Conservation (phyloP, 2,888 invertebrate genomes). For the Acleris cristana region DNA sequence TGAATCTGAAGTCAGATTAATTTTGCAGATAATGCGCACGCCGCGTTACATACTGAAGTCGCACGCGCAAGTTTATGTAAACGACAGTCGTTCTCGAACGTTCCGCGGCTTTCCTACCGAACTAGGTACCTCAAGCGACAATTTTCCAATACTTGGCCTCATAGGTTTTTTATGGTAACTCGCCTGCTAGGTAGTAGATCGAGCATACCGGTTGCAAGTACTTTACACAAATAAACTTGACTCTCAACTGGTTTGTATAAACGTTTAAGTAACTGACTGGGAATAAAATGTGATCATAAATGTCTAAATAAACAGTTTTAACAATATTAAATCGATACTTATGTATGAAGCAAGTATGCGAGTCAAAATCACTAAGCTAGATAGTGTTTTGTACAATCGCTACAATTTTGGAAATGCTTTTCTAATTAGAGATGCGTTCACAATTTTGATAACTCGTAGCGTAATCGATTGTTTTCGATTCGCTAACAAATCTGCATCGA, state of each 20-base stretch:
- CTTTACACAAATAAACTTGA: conserved; percentile 39
- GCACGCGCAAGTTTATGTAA: conserved; percentile 50
- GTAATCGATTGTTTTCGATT: conserved; percentile 11
- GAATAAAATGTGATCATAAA: conserved; percentile 24
- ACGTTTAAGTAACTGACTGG: conserved; percentile 40
- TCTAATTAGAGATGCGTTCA: not conserved
- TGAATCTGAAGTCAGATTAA: not conserved
- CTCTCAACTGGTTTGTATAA: conserved; percentile 51
- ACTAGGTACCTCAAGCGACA: conserved; percentile 44
- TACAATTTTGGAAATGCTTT: no score
- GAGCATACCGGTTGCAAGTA: conserved; percentile 35
- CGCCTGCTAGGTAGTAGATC: conserved; percentile 36
- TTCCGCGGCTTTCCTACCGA: conserved; percentile 67
- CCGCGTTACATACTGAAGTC: conserved; percentile 11
- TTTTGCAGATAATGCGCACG: conserved; percentile 4
- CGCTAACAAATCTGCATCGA: conserved; percentile 21
- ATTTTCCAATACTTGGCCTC: conserved; percentile 49
- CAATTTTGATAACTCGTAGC: conserved; percentile 5
- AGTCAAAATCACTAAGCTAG: not conserved
- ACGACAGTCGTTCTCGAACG: conserved; percentile 62
- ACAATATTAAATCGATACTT: not conserved
- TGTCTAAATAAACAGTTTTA: conserved; percentile 16
- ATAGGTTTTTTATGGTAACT: conserved; percentile 43
- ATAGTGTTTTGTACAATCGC: not conserved
- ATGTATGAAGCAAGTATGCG: not conserved